Percentiles rank a stretch among this genome's conserved stretches.
These are phyloP conservation scores for Heliothis virescens DNA, from an alignment of 1,140 invertebrate genomes.

Conservation along the genomic window DNA sequence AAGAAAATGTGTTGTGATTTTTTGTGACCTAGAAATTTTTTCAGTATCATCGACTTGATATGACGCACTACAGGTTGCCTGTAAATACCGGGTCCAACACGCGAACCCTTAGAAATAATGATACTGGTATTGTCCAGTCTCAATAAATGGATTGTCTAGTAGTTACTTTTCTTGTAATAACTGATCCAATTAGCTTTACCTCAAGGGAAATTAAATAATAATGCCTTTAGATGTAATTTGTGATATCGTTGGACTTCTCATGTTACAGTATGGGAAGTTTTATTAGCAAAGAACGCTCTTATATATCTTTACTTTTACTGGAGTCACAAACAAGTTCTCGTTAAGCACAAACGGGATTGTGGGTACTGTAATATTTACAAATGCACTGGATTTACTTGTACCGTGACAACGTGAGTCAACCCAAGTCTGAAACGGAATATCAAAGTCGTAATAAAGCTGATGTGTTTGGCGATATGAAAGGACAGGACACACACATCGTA, in stretches of 20 bases:
- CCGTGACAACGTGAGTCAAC: slow-evolving; percentile 10
- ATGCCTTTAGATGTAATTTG: not conserved
- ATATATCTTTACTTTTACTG: slow-evolving; percentile 15
- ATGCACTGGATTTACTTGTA: slow-evolving; percentile 9
- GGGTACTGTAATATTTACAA: slow-evolving; percentile 37
- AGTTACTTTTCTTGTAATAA: not conserved
- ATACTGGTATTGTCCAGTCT: too few species aligned
- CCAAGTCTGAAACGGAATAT: slow-evolving; percentile 39
- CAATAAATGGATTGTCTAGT: not conserved
- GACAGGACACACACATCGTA: slow-evolving; percentile 3
- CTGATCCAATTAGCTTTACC: slow-evolving; percentile 4
- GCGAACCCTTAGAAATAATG: too few species aligned
- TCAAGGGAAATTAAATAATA: not conserved
- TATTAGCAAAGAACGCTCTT: not conserved
- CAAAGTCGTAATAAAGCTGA: slow-evolving; percentile 34
- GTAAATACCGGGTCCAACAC: too few species aligned
- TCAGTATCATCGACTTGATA: too few species aligned
- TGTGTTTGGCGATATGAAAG: slow-evolving; percentile 25
- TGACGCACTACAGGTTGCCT: too few species aligned
- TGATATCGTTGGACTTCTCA: not conserved
- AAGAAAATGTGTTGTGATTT: too few species aligned
- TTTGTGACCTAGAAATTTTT: too few species aligned
- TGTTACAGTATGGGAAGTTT: not conserved
- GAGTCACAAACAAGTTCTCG: slow-evolving; percentile 3
- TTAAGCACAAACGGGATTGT: slow-evolving; percentile 17